phyloP scores from a whole-genome alignment of 2,113 vertebrate species.

The Tamias sibiricus region DNA sequence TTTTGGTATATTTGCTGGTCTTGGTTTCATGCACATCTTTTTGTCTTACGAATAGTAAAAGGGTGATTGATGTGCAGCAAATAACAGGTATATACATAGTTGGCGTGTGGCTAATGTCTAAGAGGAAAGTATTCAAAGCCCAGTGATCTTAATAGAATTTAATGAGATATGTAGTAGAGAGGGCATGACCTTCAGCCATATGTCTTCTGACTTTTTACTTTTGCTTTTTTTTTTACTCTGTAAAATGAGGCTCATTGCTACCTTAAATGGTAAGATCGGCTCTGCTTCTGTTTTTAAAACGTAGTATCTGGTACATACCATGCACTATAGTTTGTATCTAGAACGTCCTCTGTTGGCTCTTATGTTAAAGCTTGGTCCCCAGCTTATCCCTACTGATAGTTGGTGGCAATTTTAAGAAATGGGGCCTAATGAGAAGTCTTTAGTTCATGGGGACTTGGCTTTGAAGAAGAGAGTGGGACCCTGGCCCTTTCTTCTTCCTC shows the following conservation, averaged over 20 bases:
- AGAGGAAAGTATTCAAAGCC: not conserved
- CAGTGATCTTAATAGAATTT: not conserved
- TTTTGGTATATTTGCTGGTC: not conserved
- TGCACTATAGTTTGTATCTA: not conserved
- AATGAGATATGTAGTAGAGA: no score
- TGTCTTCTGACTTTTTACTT: not conserved
- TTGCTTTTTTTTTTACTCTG: not conserved
- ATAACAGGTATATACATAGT: not conserved
- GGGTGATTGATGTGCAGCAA: not conserved
- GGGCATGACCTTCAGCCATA: not conserved
- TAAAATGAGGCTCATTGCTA: not conserved
- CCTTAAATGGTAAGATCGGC: not conserved
- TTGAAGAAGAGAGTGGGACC: not conserved
- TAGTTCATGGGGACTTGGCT: not conserved
- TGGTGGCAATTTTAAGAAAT: not conserved
- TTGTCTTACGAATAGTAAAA: not conserved
- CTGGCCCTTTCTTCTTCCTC: not conserved
- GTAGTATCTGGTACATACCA: not conserved
- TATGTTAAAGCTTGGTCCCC: not conserved
- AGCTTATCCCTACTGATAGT: not conserved
- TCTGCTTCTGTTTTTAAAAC: constrained; percentile 11
- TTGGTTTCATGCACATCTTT: not conserved
- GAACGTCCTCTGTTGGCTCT: not conserved
- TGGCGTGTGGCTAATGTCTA: not conserved
- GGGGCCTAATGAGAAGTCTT: not conserved